A percentile compares a stretch with the other conserved stretches of the same genome.
Evolutionary conservation across 2,797 vertebrate genomes (phyloP).

Genomic region (Sebastes hubbsi): DNA sequence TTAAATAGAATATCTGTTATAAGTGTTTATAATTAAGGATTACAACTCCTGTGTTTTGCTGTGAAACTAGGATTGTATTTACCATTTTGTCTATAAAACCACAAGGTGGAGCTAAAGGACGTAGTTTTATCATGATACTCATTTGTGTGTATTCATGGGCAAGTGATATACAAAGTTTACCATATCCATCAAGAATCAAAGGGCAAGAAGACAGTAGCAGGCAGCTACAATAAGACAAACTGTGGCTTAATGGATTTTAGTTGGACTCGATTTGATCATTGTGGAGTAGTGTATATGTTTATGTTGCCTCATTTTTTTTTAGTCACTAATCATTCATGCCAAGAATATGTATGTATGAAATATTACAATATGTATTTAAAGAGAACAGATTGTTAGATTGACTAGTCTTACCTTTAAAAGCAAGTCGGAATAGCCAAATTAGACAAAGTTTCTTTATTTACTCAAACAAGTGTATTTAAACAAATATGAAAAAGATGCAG

Average conservation of each 20-base stretch:
- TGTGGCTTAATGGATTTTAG: background rate
- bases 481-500: background rate
- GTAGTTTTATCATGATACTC: background rate
- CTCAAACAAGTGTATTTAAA: background rate
- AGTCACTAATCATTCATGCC: background rate
- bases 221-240: background rate
- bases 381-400: background rate
- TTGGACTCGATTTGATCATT: background rate
- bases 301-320: background rate
- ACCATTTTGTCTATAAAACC: background rate
- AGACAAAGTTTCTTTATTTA: background rate
- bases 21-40: background rate
- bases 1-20: background rate
- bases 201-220: background rate
- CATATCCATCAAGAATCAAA: background rate
- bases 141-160: background rate
- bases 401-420: background rate
- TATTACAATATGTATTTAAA: accelerated
- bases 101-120: slow-evolving; percentile 13
- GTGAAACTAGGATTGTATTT: background rate
- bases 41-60: background rate
- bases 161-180: background rate
- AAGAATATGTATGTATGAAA: background rate
- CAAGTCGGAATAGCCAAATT: background rate
- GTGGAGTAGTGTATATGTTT: background rate